Conservation (phyloP, 2,888 invertebrate genomes). For the Drosophila prolongata region DNA sequence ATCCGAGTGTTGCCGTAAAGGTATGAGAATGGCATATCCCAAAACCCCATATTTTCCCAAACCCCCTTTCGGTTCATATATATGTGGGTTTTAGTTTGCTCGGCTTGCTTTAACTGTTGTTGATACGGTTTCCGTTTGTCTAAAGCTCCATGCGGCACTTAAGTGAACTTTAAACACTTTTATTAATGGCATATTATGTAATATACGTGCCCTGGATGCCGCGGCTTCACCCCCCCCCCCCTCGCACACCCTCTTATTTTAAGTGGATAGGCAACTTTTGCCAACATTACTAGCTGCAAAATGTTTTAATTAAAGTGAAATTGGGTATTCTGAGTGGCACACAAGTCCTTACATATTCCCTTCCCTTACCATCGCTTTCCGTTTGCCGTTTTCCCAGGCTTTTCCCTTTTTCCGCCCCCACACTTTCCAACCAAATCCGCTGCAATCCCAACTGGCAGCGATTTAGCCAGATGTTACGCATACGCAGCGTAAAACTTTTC, state of each 20-base stretch:
- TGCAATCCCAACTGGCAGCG: conserved; percentile 49
- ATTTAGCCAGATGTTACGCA: conserved; percentile 78
- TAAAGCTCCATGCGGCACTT: conserved; percentile 79
- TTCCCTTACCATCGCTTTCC: not conserved
- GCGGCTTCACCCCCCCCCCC: not conserved
- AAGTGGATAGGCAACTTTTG: conserved; percentile 56
- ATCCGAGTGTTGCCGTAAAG: conserved; percentile 31
- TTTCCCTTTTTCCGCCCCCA: conserved; percentile 5
- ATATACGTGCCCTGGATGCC: conserved; percentile 66
- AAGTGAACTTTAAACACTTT: conserved; percentile 81
- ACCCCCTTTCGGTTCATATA: not conserved
- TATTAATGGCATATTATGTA: conserved; percentile 80
- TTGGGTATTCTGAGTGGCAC: conserved; percentile 77
- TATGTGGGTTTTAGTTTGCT: conserved; percentile 57
- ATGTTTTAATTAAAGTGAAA: conserved; percentile 82
- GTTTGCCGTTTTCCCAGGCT: not conserved
- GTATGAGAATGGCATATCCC: conserved; percentile 11
- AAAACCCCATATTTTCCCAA: not conserved
- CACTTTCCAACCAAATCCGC: conserved; percentile 30
- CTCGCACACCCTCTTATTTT: conserved; percentile 2
- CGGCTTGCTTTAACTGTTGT: conserved; percentile 73
- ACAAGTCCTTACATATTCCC: conserved; percentile 42
- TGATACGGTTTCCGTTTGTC: conserved; percentile 79
- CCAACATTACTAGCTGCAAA: conserved; percentile 77
- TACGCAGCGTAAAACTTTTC: conserved; percentile 72